These are phyloP conservation scores for Cyphomyrus plagiostoma DNA, from an alignment of 2,113 vertebrate genomes.

Conservation along the genomic window DNA sequence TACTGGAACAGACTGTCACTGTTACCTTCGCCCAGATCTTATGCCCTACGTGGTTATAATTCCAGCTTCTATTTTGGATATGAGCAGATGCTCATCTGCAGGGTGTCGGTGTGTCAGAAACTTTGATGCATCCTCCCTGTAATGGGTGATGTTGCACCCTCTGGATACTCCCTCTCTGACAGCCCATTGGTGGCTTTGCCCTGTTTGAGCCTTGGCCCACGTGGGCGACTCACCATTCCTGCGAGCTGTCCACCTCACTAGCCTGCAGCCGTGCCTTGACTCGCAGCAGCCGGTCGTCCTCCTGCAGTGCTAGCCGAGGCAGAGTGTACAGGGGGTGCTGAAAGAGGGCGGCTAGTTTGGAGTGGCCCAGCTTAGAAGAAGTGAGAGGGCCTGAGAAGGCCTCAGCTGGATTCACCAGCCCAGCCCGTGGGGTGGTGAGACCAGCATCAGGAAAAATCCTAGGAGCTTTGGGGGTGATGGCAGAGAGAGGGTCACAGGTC, in stretches of 20 bases:
- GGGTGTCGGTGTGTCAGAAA: background rate
- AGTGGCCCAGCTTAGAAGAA: slow-evolving; percentile 22
- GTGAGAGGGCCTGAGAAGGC: background rate
- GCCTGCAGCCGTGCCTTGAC: slow-evolving; percentile 56
- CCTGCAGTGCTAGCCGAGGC: slow-evolving; percentile 37
- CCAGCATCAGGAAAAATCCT: slow-evolving; percentile 22
- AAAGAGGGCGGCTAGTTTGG: slow-evolving; percentile 62
- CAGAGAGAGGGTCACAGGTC: slow-evolving; percentile 36
- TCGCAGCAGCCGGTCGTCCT: slow-evolving; percentile 66
- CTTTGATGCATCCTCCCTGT: background rate
- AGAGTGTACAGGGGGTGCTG: slow-evolving; percentile 66
- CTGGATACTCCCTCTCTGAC: background rate
- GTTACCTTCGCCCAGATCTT: background rate
- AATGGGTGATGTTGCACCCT: background rate
- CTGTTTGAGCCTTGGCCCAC: background rate
- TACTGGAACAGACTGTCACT: background rate
- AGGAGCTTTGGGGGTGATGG: slow-evolving; percentile 2
- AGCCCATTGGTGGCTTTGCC: background rate
- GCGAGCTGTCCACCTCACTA: slow-evolving; percentile 48
- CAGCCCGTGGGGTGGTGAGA: slow-evolving; percentile 6
- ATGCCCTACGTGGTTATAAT: background rate
- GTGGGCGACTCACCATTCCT: slow-evolving; percentile 57
- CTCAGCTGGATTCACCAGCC: background rate
- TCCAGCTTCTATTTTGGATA: background rate
- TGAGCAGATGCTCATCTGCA: background rate